Percentiles rank a stretch among this genome's conserved stretches.
These are phyloP conservation scores for Drosophila novamexicana DNA, from an alignment of 1,140 invertebrate genomes.

Conservation along the genomic window DNA sequence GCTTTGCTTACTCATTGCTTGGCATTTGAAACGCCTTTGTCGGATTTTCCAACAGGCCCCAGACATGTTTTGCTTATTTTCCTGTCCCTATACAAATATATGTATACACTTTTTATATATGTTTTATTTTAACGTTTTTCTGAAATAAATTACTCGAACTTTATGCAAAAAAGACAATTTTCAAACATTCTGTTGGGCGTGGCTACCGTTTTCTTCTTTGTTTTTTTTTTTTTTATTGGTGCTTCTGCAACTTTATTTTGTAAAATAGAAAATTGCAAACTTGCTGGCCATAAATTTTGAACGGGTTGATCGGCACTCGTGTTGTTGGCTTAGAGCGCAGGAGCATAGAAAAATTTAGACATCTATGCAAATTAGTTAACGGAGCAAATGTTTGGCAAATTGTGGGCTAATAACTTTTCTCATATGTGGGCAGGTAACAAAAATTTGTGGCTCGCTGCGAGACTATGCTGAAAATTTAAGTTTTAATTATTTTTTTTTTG, in stretches of 20 bases:
- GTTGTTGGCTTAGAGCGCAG: not conserved
- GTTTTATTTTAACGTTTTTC: conserved; percentile 27
- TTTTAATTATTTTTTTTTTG: conserved; percentile 30
- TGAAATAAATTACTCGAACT: conserved; percentile 59
- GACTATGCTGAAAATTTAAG: conserved; percentile 3
- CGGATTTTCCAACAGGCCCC: conserved; percentile 42
- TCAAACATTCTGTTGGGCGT: conserved; percentile 50
- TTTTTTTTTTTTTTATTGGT: not conserved
- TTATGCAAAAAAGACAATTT: conserved; percentile 35
- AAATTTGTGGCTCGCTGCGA: conserved; percentile 1
- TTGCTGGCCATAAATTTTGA: conserved; percentile 32
- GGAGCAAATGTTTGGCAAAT: conserved; percentile 26
- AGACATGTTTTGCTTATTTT: conserved; percentile 59
- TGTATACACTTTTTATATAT: conserved; percentile 19
- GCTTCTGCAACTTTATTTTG: conserved; percentile 33
- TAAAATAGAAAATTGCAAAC: conserved; percentile 32
- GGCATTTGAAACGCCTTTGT: conserved; percentile 58
- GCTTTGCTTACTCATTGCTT: conserved; percentile 53
- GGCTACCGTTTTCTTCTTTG: conserved; percentile 15
- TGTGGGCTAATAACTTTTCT: conserved; percentile 37
- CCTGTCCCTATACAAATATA: conserved; percentile 12
- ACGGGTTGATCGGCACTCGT: conserved; percentile 5
- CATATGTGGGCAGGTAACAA: conserved; percentile 17
- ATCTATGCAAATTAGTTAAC: conserved; percentile 30
- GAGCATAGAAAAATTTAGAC: conserved; percentile 14